Evolutionary conservation across 2,797 vertebrate species (phyloP).

Genomic region (Ctenopoma multispine): DNA sequence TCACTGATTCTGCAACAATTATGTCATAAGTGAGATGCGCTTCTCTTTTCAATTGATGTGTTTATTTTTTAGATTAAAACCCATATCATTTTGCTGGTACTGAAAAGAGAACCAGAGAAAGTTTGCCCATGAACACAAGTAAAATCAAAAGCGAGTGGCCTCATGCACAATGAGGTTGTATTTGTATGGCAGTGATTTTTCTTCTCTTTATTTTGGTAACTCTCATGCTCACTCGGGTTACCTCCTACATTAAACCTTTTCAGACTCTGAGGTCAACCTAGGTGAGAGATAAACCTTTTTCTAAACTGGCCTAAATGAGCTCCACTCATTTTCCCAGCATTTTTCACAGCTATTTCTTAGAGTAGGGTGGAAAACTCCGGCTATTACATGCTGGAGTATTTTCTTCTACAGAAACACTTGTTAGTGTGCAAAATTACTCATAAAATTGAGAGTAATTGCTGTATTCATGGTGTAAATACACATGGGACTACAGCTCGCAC

Average conservation of each 20-base stretch:
- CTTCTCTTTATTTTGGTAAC: not conserved
- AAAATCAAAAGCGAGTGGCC: slow-evolving; percentile 1
- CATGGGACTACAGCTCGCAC: slow-evolving; percentile 21
- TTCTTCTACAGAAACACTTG: slow-evolving; percentile 36
- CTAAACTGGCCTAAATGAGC: too few relatives aligned
- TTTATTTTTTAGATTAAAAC: not conserved
- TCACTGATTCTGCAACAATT: not conserved
- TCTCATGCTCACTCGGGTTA: not conserved
- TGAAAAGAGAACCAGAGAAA: not conserved
- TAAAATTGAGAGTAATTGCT: slow-evolving; percentile 59
- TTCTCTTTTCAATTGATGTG: not conserved
- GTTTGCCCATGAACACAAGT: not conserved
- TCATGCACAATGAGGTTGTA: not conserved
- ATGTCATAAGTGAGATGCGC: not conserved
- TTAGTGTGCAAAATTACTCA: slow-evolving; percentile 57
- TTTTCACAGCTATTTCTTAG: slow-evolving; percentile 45
- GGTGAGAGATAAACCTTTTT: too few relatives aligned
- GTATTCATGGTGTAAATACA: slow-evolving; percentile 46
- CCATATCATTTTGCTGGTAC: not conserved
- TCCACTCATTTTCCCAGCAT: slow-evolving; percentile 1
- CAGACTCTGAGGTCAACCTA: slow-evolving; percentile 8
- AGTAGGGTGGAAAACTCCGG: slow-evolving; percentile 43
- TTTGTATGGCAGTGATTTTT: not conserved
- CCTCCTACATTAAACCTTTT: not conserved
- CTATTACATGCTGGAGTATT: slow-evolving; percentile 32